phyloP scores from a whole-genome alignment of 2,888 invertebrate species.

The Morpho deidamia region DNA sequence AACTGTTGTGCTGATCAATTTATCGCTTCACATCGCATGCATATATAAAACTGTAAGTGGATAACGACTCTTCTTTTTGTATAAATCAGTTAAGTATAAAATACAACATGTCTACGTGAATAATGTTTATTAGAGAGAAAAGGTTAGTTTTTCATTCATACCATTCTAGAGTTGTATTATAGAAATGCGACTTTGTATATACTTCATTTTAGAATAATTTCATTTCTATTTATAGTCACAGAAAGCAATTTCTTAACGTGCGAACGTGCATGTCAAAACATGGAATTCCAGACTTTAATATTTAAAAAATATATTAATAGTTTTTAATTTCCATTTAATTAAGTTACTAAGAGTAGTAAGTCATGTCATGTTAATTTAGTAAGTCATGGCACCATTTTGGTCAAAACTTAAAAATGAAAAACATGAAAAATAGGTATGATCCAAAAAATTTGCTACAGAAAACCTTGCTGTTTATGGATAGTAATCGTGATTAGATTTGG shows the following conservation, averaged over 20 bases:
- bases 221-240: background rate
- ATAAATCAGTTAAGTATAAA: background rate
- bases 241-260: background rate
- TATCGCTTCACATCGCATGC: no score
- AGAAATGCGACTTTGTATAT: slow-evolving; percentile 3
- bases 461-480: no score
- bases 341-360: no score
- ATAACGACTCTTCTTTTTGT: background rate
- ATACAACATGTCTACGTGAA: slow-evolving; percentile 5
- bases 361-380: no score
- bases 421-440: no score
- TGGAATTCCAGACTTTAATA: background rate
- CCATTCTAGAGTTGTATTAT: slow-evolving; percentile 8
- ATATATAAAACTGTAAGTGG: background rate
- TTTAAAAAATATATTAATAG: background rate
- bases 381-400: slow-evolving; percentile 3
- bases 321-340: background rate
- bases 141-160: slow-evolving; percentile 11
- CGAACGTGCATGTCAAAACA: background rate
- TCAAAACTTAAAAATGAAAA: no score
- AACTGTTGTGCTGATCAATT: no score
- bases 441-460: no score
- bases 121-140: slow-evolving; percentile 10
- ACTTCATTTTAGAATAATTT: slow-evolving; percentile 6
- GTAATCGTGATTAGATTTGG: no score